A percentile compares a stretch with the other conserved stretches of the same genome.
These are phyloP conservation scores for Trichogramma dendrolimi DNA, from an alignment of 2,888 invertebrate species.

Conservation along the genomic window DNA sequence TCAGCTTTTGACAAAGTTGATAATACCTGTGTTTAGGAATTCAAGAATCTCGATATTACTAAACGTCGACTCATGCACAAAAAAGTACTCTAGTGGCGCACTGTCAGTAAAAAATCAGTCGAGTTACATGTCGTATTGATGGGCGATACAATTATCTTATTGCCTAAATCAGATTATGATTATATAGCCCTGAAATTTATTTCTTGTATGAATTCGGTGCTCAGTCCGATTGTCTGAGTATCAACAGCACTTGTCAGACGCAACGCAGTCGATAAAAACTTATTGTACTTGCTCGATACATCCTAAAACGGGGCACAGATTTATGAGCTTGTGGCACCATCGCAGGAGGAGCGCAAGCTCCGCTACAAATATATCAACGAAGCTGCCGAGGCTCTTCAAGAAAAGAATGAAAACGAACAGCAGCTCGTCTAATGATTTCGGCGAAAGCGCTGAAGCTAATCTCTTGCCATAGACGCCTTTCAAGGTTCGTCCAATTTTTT, in stretches of 20 bases:
- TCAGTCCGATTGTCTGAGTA: constrained; percentile 79
- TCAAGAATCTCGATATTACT: constrained; percentile 75
- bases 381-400: constrained; percentile 66
- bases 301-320: constrained; percentile 72
- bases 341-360: constrained; percentile 73
- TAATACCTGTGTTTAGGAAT: constrained; percentile 59
- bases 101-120: constrained; percentile 65
- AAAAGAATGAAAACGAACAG: constrained; percentile 53
- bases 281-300: constrained; percentile 79
- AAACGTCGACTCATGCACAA: constrained; percentile 76
- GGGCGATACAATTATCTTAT: constrained; percentile 77
- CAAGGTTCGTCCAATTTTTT: too few relatives aligned
- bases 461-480: constrained; percentile 38
- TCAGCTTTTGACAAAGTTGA: constrained; percentile 66
- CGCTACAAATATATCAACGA: constrained; percentile 74
- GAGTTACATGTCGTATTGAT: constrained; percentile 78
- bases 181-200: constrained; percentile 70
- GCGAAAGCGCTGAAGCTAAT: constrained; percentile 43
- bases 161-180: constrained; percentile 79
- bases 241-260: constrained; percentile 74
- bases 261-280: constrained; percentile 80
- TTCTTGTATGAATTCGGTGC: constrained; percentile 50
- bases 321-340: constrained; percentile 77
- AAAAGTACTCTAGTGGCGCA: constrained; percentile 76
- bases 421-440: constrained; percentile 40